Base-by-base conservation (phyloP, 2,113 vertebrate species). In the Mormyrus lacerda region DNA sequence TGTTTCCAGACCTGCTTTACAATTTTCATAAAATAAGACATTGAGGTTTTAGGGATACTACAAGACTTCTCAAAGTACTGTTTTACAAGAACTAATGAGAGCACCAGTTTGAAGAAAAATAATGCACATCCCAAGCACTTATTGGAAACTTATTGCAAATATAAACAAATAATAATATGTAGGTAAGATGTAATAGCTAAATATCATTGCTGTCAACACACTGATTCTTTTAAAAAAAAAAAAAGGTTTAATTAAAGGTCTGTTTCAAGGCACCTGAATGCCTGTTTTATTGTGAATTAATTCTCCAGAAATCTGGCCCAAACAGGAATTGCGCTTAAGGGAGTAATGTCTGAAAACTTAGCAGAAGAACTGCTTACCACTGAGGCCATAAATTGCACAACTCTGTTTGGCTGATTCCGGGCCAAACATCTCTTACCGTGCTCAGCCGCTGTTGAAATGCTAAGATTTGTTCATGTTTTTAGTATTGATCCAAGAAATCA, bases 321-420 rank as follows among this genome's bases (percentile, higher is more conserved):
- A 87, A 87, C 85, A 87, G 85, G 85, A 87, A 87, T 87, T 87
- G 50, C 3, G 47, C 85, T 87, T 87, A 87, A 87, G 50, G 85
- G 85, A 85, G 44, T 50, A 47, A 85, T n/a, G 83, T 85, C 85
- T 53, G 85, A 87, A 53, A 87, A 31, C 85, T 55, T 31, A 87
- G n/a, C 85, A 87, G 45, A 85, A 85, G 47, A 87, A 35, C 48
- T 53, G 85, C 85, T 35, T 55, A 87, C 85, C 85, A 87, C 50
- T 39, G 27, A 87, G 47, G 50, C 27, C 85, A 87, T 87, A 55
- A 87, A 87, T 87, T 87, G 85, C 85, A 87, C 85, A 87, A 87
- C 50, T 19, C 85, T 87, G 85, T 24, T 87, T 35, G n/a, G 47
- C 48, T 53, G 85, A 87, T 50, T 87, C 15, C 13, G 0, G 50